Evolutionary conservation across 2,888 invertebrate species (phyloP), one percentile per base, ranked within the genome.

Genomic region (Dynastes hyllus): DNA sequence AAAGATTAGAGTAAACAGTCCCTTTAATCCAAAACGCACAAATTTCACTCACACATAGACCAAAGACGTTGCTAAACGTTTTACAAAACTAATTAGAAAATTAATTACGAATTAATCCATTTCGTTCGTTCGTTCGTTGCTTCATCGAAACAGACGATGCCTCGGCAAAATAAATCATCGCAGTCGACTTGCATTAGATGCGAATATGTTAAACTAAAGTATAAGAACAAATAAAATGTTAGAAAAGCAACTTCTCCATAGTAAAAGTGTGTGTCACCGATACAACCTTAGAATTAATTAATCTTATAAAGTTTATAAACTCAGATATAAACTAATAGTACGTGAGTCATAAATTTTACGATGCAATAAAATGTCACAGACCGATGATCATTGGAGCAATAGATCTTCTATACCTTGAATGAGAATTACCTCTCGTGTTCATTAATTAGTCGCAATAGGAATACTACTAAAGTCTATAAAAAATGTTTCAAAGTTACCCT

Each of bases 41-140:
- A 32, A 32, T 37, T 37, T 37, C 5, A 37, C 32, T 37, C 32
- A 37, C 32, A 5, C 22, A 22, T 22, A 22, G 22, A 37, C 5
- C 5, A 37, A 5, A 37, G n/a, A 45, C 37, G 40, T 5, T 13
- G 13, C 5, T 37, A 67, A 67, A 16, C 45, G 67, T 9, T 45
- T n/a, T 45, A 16, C 67, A 22, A 67, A 67, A 67, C 67, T 67
- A 67, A 67, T 67, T 67, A 45, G 67, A 45, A 67, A 40, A 67
- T 65, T 65, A 65, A 65, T 65, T 65, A 65, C 8, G 67, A 16
- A 45, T 45, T 67, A 67, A 67, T 67, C 67, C 67, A 29, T 67
- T 45, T 67, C 45, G 40, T 67, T 45, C 67, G 40, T 61, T 61
- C 27, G 8, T 61, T 29, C 9, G n/a, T 5, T 6, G 65, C 13